Evolutionary conservation across 2,888 invertebrate genomes (phyloP), one percentile per base, ranked within the genome.

Genomic region (Philonicus albiceps): DNA sequence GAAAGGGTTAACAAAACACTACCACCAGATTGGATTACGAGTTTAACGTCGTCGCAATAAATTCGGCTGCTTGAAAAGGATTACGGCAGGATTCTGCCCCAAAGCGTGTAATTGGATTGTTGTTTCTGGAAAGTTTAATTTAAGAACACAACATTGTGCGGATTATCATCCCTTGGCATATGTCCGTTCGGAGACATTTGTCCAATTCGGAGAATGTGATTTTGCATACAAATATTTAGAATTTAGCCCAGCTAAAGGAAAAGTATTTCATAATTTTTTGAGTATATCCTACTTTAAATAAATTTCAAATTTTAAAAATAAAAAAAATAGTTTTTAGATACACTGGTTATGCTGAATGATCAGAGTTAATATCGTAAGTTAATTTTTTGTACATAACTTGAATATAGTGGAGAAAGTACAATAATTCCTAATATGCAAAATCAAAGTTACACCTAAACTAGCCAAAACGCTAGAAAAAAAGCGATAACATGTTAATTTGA

Each of bases 81-180:
- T 76, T 76, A 37, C 2, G 40, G 8, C 34, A 19, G 40, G 74
- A 34, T 43, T 22, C 40, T 76, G 76, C 37, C 40, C 37, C 22
- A 40, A 76, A 76, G 37, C 76, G 76, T 76, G 76, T 76, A 76
- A 76, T 76, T 76, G 76, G 76, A 76, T 76, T 76, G 76, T 76
- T 76, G 76, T 76, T 76, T 76, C 76, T 40, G 40, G 40, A 76
- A 76, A 76, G 76, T 76, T 40, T 76, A 76, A 76, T 76, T 31
- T 76, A 76, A 40, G 76, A 76, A 76, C 34, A 76, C 76, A 76
- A 76, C 22, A 76, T 76, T 76, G 76, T 22, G 11, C n/a, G 22
- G 76, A 76, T 76, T 76, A 76, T 19, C 34, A 13, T 76, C 19
- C 76, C 43, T 13, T 6, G 40, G 76, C 16, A 37, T 19, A 34